Conservation (phyloP, 2,113 vertebrate species). For the Limanda limanda region DNA sequence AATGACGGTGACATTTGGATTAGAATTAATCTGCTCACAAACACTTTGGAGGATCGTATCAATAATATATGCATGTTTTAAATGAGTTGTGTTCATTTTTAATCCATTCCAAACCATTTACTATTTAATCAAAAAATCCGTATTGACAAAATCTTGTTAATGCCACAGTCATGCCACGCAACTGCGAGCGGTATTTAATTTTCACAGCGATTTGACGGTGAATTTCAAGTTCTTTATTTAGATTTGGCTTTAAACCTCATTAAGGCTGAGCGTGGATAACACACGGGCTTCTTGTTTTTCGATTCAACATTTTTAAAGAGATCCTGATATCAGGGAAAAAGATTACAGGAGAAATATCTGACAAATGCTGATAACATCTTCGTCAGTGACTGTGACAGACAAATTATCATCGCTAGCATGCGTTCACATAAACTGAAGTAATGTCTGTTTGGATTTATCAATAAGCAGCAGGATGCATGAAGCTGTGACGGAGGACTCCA, state of each 20-base stretch:
- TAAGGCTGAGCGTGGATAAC: not conserved
- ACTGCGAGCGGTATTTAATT: slow-evolving; percentile 12
- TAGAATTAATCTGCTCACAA: slow-evolving; percentile 47
- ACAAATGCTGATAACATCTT: slow-evolving; percentile 18
- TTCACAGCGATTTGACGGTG: slow-evolving; percentile 15
- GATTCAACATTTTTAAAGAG: not conserved
- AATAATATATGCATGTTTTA: slow-evolving; percentile 57
- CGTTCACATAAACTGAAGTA: not conserved
- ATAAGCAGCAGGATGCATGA: too few relatives aligned
- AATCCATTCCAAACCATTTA: slow-evolving; percentile 60
- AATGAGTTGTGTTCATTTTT: slow-evolving; percentile 41
- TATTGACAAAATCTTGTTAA: slow-evolving; percentile 40
- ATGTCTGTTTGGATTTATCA: too few relatives aligned
- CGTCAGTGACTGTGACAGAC: slow-evolving; percentile 15
- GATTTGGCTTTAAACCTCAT: slow-evolving; percentile 2
- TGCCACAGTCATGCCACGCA: slow-evolving; percentile 14
- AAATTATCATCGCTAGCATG: slow-evolving; percentile 24
- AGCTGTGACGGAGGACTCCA: too few relatives aligned
- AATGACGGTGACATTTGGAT: slow-evolving; percentile 43
- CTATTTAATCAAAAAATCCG: slow-evolving; percentile 40
- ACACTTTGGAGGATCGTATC: slow-evolving; percentile 28
- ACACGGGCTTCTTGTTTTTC: slow-evolving; percentile 2
- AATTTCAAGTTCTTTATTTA: slow-evolving; percentile 5
- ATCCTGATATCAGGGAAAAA: slow-evolving; percentile 12
- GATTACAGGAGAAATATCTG: not conserved